phyloP scores from a whole-genome alignment of 2,888 invertebrate genomes.

The Drosophila glabriapex region DNA sequence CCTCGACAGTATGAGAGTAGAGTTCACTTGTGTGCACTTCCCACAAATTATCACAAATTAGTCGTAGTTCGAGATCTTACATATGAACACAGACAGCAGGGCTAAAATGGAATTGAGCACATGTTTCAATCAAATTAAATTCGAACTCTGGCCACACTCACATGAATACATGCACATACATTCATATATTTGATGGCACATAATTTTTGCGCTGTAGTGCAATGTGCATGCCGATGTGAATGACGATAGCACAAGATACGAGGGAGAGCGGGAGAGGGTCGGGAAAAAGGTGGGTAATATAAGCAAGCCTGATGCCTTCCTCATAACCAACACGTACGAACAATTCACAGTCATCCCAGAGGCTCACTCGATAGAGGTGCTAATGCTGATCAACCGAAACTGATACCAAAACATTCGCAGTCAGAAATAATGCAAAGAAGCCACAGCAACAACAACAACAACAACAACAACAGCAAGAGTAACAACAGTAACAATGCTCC shows the following conservation, averaged over 20 bases:
- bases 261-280: background rate
- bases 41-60: conserved; percentile 80
- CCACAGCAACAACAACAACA: conserved; percentile 33
- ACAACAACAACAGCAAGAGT: conserved; percentile 26
- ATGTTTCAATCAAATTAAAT: conserved; percentile 73
- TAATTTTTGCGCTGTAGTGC: conserved; percentile 51
- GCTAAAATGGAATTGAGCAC: conserved; percentile 57
- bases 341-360: conserved; percentile 73
- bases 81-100: conserved; percentile 15
- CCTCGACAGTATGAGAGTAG: conserved; percentile 1
- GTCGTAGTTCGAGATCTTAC: conserved; percentile 61
- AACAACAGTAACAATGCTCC: conserved; percentile 61
- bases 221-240: conserved; percentile 50
- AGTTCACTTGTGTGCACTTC: conserved; percentile 58
- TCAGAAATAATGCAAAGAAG: conserved; percentile 76
- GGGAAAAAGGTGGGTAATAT: conserved; percentile 5
- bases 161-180: background rate
- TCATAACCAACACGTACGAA: conserved; percentile 79
- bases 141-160: conserved; percentile 63
- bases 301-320: conserved; percentile 54
- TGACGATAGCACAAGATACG: conserved; percentile 44
- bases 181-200: conserved; percentile 61
- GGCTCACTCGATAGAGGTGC: conserved; percentile 74
- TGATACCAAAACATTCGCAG: conserved; percentile 58
- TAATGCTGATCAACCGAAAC: conserved; percentile 80